Conservation (phyloP, 2,888 invertebrate genomes). For the Eledona agricola region DNA sequence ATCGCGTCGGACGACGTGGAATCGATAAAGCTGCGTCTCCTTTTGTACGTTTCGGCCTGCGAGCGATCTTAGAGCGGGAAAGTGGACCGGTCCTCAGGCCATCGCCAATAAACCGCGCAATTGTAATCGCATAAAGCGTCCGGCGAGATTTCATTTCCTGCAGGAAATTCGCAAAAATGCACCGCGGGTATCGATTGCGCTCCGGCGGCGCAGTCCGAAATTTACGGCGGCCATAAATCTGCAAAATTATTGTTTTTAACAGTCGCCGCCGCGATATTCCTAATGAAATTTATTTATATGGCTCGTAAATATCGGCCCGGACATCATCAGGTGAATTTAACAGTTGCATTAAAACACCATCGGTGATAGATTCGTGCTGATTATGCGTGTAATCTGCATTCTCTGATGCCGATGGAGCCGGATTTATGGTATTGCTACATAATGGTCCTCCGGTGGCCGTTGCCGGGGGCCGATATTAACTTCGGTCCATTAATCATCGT, state of each 20-base stretch:
- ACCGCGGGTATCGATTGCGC: constrained; percentile 8
- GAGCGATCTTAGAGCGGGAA: too few relatives aligned
- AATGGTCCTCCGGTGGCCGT: neutral
- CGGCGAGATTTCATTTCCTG: too few relatives aligned
- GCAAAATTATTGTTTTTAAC: constrained; percentile 21
- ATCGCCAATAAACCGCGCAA: too few relatives aligned
- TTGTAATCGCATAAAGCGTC: too few relatives aligned
- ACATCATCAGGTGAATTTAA: constrained; percentile 18
- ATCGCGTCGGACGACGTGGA: too few relatives aligned
- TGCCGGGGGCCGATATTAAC: too few relatives aligned
- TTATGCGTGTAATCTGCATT: neutral
- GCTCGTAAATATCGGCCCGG: constrained; percentile 9
- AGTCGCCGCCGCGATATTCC: constrained; percentile 15
- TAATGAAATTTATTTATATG: constrained; percentile 23
- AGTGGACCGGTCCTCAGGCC: too few relatives aligned
- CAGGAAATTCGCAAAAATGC: too few relatives aligned
- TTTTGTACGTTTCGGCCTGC: too few relatives aligned
- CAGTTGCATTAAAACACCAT: constrained; percentile 11
- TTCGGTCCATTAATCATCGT: too few relatives aligned
- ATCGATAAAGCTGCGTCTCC: too few relatives aligned
- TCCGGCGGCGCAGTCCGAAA: neutral
- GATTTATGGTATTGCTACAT: constrained; percentile 6
- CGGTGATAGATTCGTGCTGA: constrained; percentile 6
- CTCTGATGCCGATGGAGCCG: neutral
- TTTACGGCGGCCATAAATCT: constrained; percentile 18